These are phyloP conservation scores for Melanophora roralis DNA, from an alignment of 2,888 invertebrate genomes.

Conservation along the genomic window DNA sequence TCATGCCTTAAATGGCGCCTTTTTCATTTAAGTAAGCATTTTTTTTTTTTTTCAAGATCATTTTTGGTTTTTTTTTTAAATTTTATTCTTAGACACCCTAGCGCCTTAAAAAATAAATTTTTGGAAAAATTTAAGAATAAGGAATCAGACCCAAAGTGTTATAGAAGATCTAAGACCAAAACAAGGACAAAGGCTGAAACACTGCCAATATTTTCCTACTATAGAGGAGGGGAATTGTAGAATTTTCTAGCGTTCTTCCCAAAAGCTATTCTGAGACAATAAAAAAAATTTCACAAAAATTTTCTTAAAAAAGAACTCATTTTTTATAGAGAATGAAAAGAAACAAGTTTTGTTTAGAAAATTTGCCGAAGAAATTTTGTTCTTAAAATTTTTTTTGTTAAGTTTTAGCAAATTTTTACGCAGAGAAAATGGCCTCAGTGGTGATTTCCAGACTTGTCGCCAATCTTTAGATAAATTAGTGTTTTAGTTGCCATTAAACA, in stretches of 20 bases:
- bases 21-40: slow-evolving; percentile 26
- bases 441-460: background rate
- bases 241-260: no score
- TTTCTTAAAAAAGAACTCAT: background rate
- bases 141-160: no score
- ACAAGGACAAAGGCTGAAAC: no score
- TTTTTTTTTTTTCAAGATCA: slow-evolving; percentile 49
- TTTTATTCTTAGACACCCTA: background rate
- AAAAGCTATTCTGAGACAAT: no score
- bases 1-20: slow-evolving; percentile 13
- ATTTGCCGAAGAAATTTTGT: no score
- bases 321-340: background rate
- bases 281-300: no score
- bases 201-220: no score
- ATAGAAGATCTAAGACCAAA: no score
- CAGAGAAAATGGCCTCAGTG: no score
- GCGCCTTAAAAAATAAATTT: background rate
- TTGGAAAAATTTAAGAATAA: no score
- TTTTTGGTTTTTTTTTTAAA: slow-evolving; percentile 19
- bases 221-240: no score
- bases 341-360: background rate
- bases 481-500: background rate
- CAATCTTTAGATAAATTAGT: background rate
- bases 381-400: background rate
- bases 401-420: no score